Evolutionary conservation across 1,140 invertebrate genomes (phyloP).

Genomic region (Drosophila mayri): DNA sequence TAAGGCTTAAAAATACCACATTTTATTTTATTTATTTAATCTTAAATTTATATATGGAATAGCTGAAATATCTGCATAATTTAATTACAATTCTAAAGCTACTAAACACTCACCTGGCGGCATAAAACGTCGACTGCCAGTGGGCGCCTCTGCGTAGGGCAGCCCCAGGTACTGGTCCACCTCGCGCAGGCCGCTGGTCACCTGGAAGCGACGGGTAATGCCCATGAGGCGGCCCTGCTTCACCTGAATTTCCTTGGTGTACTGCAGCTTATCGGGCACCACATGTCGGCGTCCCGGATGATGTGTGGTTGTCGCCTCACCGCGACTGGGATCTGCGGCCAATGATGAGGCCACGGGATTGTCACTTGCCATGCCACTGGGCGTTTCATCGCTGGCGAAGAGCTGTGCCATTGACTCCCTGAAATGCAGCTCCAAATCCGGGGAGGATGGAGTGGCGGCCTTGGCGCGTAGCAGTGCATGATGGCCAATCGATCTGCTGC

Average conservation of each 20-base stretch:
- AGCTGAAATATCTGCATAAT: neutral
- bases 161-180: conserved; percentile 91
- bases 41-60: neutral
- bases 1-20: no score
- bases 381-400: conserved; percentile 46
- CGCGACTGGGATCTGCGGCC: conserved; percentile 33
- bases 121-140: conserved; percentile 93
- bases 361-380: conserved; percentile 18
- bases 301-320: conserved; percentile 53
- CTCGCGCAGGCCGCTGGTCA: conserved; percentile 85
- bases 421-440: conserved; percentile 58
- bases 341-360: conserved; percentile 32
- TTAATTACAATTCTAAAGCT: neutral
- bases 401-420: conserved; percentile 53
- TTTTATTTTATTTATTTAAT: neutral
- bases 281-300: conserved; percentile 76
- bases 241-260: conserved; percentile 86
- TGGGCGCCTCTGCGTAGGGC: conserved; percentile 96
- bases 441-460: conserved; percentile 9
- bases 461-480: conserved; percentile 50
- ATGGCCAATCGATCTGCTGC: conserved; percentile 52
- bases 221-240: conserved; percentile 87
- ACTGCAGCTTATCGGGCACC: conserved; percentile 80
- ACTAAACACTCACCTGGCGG: conserved; percentile 88
- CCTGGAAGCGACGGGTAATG: conserved; percentile 86